These are phyloP conservation scores for Trogon surrucura DNA, from an alignment of 2,113 vertebrate species.

Conservation along the genomic window DNA sequence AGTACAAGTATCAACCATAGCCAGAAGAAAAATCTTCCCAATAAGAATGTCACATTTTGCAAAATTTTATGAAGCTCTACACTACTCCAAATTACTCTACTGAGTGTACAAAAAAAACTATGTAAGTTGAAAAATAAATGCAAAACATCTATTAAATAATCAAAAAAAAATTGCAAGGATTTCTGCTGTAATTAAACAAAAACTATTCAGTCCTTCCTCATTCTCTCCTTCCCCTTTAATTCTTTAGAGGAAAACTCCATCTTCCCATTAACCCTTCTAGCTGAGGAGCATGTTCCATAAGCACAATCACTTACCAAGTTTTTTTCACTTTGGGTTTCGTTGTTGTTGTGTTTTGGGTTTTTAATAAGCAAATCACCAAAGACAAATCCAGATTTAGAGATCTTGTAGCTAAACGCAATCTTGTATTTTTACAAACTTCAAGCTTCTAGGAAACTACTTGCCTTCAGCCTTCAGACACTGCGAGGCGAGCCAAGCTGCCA, in stretches of 20 bases:
- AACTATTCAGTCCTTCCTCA: not conserved
- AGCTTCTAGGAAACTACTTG: not conserved
- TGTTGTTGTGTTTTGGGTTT: not conserved
- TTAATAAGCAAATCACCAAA: not conserved
- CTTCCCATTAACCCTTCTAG: not conserved
- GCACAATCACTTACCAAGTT: not conserved
- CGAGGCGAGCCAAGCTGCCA: not conserved
- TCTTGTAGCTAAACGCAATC: not conserved
- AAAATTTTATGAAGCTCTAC: not conserved
- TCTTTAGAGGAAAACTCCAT: not conserved
- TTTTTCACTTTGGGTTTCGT: not conserved
- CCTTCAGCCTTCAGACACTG: not conserved
- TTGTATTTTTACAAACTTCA: not conserved
- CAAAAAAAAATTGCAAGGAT: not conserved
- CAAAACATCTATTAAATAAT: not conserved
- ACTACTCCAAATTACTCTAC: not conserved
- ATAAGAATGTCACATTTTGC: not conserved
- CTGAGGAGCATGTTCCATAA: not conserved
- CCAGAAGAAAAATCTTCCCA: not conserved
- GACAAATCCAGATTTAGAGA: not conserved
- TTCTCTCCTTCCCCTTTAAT: not conserved
- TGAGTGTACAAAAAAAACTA: not conserved
- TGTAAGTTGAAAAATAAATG: accelerated
- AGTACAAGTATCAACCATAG: not conserved
- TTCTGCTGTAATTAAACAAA: not conserved